These are phyloP conservation scores for Actinemys pallida DNA, from an alignment of 2,113 vertebrate genomes.

Conservation along the genomic window DNA sequence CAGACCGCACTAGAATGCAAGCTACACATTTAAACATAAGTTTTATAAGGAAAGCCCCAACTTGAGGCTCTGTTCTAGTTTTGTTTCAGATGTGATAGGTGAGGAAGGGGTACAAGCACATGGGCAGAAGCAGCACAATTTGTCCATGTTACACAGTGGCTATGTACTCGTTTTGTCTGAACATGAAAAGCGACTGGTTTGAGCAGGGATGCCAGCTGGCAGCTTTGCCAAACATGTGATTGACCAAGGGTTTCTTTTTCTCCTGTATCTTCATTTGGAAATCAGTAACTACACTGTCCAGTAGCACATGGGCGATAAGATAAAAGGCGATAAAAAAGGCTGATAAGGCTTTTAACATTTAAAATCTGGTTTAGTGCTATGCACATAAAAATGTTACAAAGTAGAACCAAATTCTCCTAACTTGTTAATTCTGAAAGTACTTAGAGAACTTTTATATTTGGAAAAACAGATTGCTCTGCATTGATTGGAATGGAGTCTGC, in stretches of 20 bases:
- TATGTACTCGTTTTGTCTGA: not conserved
- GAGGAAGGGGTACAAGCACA: not conserved
- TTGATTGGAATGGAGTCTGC: not conserved
- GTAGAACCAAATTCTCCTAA: not conserved
- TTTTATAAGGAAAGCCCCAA: not conserved
- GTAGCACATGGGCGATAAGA: not conserved
- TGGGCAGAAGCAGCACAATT: accelerated
- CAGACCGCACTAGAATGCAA: accelerated
- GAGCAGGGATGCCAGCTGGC: not conserved
- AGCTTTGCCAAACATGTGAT: not conserved
- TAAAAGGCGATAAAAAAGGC: not conserved
- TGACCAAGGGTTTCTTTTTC: not conserved
- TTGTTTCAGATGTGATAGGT: not conserved
- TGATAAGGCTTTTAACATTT: not conserved
- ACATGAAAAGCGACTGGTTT: accelerated
- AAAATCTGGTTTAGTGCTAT: accelerated
- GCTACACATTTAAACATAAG: not conserved
- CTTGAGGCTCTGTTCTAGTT: not conserved
- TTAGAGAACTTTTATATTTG: not conserved
- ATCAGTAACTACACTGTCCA: not conserved
- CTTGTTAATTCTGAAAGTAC: not conserved
- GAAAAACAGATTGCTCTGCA: accelerated
- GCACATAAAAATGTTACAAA: accelerated
- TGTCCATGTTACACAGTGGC: accelerated
- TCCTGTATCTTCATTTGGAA: accelerated